Conservation (phyloP, 1,140 invertebrate genomes). For the Calliphora vicina region DNA sequence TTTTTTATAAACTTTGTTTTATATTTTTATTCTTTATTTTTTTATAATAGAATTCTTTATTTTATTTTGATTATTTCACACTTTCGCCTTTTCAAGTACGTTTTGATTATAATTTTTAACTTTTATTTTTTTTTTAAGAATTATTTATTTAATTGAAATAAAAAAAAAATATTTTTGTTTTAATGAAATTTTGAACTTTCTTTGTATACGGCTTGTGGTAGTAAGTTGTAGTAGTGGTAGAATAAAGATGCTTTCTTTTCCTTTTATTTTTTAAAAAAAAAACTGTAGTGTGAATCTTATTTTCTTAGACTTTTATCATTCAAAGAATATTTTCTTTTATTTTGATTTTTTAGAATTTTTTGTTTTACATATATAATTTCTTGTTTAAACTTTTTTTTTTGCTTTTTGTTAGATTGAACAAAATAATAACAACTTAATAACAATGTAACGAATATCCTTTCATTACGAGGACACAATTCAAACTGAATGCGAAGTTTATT, state of each 20-base stretch:
- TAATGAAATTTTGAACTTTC: background rate
- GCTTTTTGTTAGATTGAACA: conserved; percentile 55
- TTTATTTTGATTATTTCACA: no score
- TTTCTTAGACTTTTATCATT: conserved; percentile 1
- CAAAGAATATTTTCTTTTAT: conserved; percentile 39
- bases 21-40: no score
- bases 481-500: conserved; percentile 61
- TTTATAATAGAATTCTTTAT: no score
- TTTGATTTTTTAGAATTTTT: conserved; percentile 42
- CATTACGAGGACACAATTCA: conserved; percentile 64
- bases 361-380: conserved; percentile 41
- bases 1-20: no score
- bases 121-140: background rate
- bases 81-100: no score
- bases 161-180: background rate
- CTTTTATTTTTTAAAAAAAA: background rate
- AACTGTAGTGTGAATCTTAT: background rate
- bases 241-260: background rate
- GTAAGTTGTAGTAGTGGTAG: background rate
- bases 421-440: conserved; percentile 64
- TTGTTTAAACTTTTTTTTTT: conserved; percentile 45
- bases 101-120: background rate
- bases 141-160: background rate
- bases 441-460: conserved; percentile 64
- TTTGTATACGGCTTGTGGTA: background rate